Evolutionary conservation across 2,113 vertebrate species (phyloP).

Genomic region (Phrynosoma platyrhinos): DNA sequence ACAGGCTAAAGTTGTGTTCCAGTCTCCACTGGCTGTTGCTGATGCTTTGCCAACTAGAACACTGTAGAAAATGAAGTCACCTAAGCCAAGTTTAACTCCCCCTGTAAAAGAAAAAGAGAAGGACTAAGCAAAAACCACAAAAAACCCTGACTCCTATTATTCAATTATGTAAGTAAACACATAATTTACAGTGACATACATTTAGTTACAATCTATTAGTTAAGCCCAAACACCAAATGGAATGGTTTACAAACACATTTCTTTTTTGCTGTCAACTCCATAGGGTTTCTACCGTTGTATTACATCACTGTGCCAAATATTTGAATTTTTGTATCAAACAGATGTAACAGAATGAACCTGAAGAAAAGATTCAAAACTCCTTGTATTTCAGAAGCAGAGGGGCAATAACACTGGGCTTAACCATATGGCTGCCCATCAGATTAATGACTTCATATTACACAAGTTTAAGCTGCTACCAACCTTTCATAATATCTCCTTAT

Average conservation of each 20-base stretch:
- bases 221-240: background rate
- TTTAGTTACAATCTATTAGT: background rate
- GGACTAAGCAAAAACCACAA: slow-evolving; percentile 25
- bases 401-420: background rate
- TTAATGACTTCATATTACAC: background rate
- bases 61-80: slow-evolving; percentile 99
- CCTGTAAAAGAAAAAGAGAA: slow-evolving; percentile 79
- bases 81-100: slow-evolving; percentile 95
- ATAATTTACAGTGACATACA: background rate
- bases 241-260: background rate
- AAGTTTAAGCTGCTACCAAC: background rate
- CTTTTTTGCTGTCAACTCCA: background rate
- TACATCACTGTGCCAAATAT: background rate
- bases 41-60: slow-evolving; percentile 98
- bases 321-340: background rate
- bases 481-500: background rate
- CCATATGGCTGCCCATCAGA: background rate
- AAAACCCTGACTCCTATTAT: background rate
- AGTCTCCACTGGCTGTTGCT: slow-evolving; percentile 96
- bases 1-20: slow-evolving; percentile 98
- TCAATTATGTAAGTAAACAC: background rate
- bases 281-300: background rate
- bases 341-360: background rate
- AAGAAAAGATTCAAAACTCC: background rate
- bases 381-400: background rate